Evolutionary conservation across 2,888 invertebrate species (phyloP).

Genomic region (Philopedon plagiatum): DNA sequence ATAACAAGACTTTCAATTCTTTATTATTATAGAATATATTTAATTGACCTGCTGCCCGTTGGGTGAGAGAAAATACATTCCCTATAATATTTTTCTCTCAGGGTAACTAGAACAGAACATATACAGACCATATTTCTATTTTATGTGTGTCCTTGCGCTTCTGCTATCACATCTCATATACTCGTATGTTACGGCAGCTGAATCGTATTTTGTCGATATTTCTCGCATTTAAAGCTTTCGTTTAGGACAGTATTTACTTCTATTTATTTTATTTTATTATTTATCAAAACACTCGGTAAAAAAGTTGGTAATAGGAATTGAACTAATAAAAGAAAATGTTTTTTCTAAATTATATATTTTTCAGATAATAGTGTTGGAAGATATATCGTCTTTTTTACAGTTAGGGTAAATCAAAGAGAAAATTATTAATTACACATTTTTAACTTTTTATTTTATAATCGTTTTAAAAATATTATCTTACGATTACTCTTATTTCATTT

Average conservation of each 20-base stretch:
- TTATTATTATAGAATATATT: slow-evolving; percentile 34
- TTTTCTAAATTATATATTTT: no score
- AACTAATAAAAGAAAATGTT: no score
- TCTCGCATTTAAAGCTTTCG: neutral
- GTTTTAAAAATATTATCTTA: no score
- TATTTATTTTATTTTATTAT: neutral
- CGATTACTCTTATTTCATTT: no score
- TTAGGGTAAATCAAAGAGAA: no score
- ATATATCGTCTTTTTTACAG: no score
- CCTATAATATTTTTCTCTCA: slow-evolving; percentile 53
- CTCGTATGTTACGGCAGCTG: neutral
- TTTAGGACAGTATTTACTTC: neutral
- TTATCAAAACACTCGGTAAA: no score
- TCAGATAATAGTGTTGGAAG: no score
- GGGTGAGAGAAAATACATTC: slow-evolving; percentile 53
- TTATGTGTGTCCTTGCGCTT: slow-evolving; percentile 31
- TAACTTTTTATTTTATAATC: no score
- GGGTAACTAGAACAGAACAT: slow-evolving; percentile 51
- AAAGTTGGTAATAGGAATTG: no score
- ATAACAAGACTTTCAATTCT: neutral
- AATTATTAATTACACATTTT: no score
- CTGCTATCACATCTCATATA: neutral
- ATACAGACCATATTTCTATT: slow-evolving; percentile 53
- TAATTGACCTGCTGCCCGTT: slow-evolving; percentile 52
- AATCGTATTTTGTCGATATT: neutral